Evolutionary conservation across 2,797 vertebrate genomes (phyloP), one percentile per base, ranked within the genome.

Genomic region (Chloroceryle amazona): DNA sequence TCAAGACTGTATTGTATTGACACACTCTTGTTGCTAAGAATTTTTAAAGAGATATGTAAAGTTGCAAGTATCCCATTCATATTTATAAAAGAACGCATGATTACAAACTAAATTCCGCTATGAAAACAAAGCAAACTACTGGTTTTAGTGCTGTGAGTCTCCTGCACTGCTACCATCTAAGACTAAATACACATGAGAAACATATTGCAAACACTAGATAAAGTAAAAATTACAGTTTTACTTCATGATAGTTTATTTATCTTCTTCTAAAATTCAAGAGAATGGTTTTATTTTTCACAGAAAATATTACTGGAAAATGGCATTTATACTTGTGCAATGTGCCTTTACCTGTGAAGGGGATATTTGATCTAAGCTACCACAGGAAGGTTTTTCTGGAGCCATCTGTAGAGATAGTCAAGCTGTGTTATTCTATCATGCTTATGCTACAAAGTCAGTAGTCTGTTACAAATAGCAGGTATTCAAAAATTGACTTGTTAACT

Each of bases 111-210:
- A 90, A 92, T 78, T 84, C 67, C 81, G 49, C 6, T 51, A 47
- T 81, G 60, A 81, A 96, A 96, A 86, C 41, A 91, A 89, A 78
- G 29, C 51, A 86, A 82, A 61, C 54, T 72, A 47, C 47, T 81
- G 15, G 31, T 41, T 94, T 95, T 92, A 90, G 85, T 95, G 73
- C 73, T 91, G 31, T 76, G 80, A 92, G n/a, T 80, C 61, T 91
- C 57, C 61, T 94, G 61, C 49, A 61, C 52, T 91, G 37, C 81
- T 93, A 33, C n/a, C 44, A 39, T 80, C 71, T 89, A 57, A 18
- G n/a, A 60, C 51, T 88, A 54, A 75, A 86, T 86, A 82, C n/a
- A 78, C 55, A 39, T 35, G 33, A 81, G 66, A 70, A 90, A 95
- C 90, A 78, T 46, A 88, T 23, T 90, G 41, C 47, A 85, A 87